Evolutionary conservation across 2,113 vertebrate species (phyloP).

Genomic region (Dendropsophus ebraccatus): DNA sequence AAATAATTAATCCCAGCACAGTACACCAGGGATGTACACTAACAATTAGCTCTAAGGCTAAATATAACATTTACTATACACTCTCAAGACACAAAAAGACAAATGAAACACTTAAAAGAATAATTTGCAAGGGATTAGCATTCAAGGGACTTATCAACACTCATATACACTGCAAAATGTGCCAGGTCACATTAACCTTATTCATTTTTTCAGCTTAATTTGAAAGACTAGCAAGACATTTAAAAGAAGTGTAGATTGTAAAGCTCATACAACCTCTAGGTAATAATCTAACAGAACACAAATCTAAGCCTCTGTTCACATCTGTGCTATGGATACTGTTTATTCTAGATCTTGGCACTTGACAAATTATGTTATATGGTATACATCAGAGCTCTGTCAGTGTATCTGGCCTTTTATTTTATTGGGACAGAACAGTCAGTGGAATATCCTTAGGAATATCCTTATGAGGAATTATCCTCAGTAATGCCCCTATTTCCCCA

Average conservation of each 20-base stretch:
- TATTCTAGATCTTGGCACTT: too few relatives aligned
- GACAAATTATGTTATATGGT: too few relatives aligned
- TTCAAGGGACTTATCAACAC: neutral
- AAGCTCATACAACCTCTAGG: neutral
- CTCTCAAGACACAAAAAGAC: constrained; percentile 26
- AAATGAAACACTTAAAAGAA: neutral
- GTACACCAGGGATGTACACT: constrained; percentile 26
- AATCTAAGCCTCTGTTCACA: neutral
- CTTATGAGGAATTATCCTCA: too few relatives aligned
- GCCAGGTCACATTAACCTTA: constrained; percentile 1
- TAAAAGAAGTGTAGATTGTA: neutral
- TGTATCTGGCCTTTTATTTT: too few relatives aligned
- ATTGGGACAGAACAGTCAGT: too few relatives aligned
- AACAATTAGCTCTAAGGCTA: constrained; percentile 41
- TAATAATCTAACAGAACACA: neutral
- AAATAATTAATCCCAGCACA: constrained; percentile 33
- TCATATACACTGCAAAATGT: neutral
- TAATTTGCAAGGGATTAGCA: neutral
- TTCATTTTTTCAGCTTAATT: neutral
- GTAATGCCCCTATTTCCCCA: too few relatives aligned
- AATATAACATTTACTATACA: constrained; percentile 49
- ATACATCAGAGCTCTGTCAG: too few relatives aligned
- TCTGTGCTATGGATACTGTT: neutral
- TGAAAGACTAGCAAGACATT: neutral
- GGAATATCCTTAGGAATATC: too few relatives aligned